Evolutionary conservation across 2,113 vertebrate species (phyloP).

Genomic region (Paradoxurus hermaphroditus): DNA sequence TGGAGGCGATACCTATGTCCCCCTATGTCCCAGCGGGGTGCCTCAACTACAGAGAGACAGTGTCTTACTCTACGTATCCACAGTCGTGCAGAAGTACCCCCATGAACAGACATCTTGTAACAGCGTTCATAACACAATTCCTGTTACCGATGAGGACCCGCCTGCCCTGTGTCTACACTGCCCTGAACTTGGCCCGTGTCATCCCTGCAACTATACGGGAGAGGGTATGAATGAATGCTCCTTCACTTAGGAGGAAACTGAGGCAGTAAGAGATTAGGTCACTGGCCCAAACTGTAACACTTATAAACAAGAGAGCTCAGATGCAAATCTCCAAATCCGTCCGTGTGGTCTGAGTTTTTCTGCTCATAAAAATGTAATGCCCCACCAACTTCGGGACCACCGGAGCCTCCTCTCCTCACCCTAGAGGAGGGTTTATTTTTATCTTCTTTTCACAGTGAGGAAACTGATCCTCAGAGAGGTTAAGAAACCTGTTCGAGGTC

Average conservation of each 20-base stretch:
- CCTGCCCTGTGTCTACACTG: background rate
- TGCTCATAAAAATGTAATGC: background rate
- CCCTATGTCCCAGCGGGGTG: accelerated
- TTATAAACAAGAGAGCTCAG: background rate
- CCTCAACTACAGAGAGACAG: background rate
- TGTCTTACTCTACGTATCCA: background rate
- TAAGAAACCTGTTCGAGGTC: background rate
- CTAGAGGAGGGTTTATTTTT: background rate
- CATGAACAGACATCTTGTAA: background rate
- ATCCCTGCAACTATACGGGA: accelerated
- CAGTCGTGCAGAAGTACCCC: accelerated
- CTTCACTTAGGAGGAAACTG: background rate
- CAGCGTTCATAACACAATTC: background rate
- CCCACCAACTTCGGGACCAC: background rate
- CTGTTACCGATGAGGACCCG: background rate
- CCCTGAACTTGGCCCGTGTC: accelerated
- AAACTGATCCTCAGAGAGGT: background rate
- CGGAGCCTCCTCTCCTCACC: background rate
- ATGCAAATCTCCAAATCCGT: accelerated
- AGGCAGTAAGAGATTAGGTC: background rate
- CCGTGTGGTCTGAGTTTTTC: background rate
- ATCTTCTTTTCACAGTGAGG: background rate
- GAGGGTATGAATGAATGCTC: background rate
- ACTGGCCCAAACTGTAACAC: background rate
- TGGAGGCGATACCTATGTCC: background rate